Evolutionary conservation across 1,140 invertebrate genomes (phyloP), one percentile per base, ranked within the genome.

Genomic region (Aporrectodea caliginosa): DNA sequence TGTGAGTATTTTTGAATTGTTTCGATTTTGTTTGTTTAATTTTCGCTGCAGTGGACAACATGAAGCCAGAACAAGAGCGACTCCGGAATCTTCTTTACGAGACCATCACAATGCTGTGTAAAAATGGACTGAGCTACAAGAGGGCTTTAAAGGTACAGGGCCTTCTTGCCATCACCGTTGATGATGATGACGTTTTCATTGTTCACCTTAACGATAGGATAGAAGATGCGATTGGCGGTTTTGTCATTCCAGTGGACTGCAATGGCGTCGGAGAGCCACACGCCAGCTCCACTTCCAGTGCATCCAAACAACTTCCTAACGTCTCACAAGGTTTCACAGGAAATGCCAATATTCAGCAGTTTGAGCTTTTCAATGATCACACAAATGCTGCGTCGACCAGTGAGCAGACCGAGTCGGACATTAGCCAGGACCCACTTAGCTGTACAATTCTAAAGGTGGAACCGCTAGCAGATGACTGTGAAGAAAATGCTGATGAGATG

Each of bases 91-190:
- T 79, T 74, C 78, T 79, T 30, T 75, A 30, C 29, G 78, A 75
- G 27, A 79, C 78, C n/a, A 71, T 79, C 0, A 79, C 78, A 22
- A 14, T 79, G 71, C 34, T 79, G 72, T 79, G 78, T 43, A 79
- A 74, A 43, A 79, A 75, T 79, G 78, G 78, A 30, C 78, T 79
- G 16, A 32, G 29, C 31, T 79, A 79, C 78, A 73, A 75, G 22
- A 73, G 34, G n/a, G 73, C 75, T 1, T 29, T 79, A 16, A 73
- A 74, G 73, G 78, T 79, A 16, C 78, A 79, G 73, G 78, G 78
- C 27, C 29, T 79, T 34, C 71, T 79, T 22, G 78, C 70, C n/a
- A 74, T 79, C 32, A 79, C 78, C 31, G 27, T 79, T 0, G 78
- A 79, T 35, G 70, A 79, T 31, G 35, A 43, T 0, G 73, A 79